phyloP scores from a whole-genome alignment of 35 echinoderm and acorn worm species.

The Amphiura filiformis region DNA sequence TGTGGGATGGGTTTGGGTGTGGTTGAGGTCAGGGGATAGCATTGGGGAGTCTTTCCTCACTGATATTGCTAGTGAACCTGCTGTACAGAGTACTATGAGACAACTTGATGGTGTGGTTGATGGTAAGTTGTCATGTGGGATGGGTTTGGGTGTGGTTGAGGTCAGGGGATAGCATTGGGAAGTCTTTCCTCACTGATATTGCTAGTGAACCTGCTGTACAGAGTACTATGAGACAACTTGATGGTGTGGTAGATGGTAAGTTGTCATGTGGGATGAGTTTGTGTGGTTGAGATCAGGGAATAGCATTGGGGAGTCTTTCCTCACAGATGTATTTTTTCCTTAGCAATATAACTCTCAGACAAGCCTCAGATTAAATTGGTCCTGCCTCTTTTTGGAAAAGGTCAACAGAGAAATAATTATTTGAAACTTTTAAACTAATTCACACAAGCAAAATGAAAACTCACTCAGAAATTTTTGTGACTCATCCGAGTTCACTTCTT shows the following conservation, averaged over 20 bases:
- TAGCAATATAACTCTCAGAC: no score
- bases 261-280: neutral
- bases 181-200: neutral
- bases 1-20: neutral
- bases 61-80: slow-evolving; percentile 37
- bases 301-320: neutral
- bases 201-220: neutral
- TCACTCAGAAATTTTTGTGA: no score
- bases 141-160: neutral
- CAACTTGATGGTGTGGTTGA: slow-evolving; percentile 80
- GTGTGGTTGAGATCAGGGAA: neutral
- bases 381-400: no score
- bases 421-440: no score
- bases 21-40: slow-evolving; percentile 61
- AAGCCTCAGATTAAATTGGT: no score
- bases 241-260: slow-evolving; percentile 12
- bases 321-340: neutral
- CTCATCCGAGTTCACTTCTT: no score
- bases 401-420: no score
- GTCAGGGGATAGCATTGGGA: neutral
- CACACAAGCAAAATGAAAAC: no score
- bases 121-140: slow-evolving; percentile 54
- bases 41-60: slow-evolving; percentile 60
- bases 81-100: slow-evolving; percentile 51
- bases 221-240: slow-evolving; percentile 3